Evolutionary conservation across 2,888 invertebrate genomes (phyloP).

Genomic region (Stenoptilia bipunctidactyla): DNA sequence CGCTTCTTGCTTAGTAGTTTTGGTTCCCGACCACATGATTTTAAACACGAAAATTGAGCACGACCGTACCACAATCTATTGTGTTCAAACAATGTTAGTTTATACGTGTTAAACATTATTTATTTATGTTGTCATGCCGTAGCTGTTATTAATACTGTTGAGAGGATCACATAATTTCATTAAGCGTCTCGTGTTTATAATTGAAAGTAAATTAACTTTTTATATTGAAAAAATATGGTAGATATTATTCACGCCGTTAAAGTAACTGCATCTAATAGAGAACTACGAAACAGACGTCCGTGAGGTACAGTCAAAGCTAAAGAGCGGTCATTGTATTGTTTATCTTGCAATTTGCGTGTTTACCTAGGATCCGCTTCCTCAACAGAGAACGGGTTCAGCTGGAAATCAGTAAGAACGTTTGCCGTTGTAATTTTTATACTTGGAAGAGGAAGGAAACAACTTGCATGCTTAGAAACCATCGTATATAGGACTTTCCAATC

Average conservation of each 20-base stretch:
- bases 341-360: constrained; percentile 60
- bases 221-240: too few species aligned
- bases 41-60: constrained; percentile 13
- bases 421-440: not conserved
- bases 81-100: constrained; percentile 1
- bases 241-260: not conserved
- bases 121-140: too few species aligned
- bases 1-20: too few species aligned
- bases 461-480: too few species aligned
- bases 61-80: constrained; percentile 8
- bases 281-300: constrained; percentile 29
- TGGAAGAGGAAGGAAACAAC: too few species aligned
- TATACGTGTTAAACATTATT: too few species aligned
- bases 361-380: constrained; percentile 54
- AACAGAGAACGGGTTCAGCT: constrained; percentile 29
- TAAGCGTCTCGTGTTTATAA: too few species aligned
- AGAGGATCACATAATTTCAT: too few species aligned
- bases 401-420: not conserved
- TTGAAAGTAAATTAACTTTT: too few species aligned
- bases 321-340: constrained; percentile 49
- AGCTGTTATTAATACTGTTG: too few species aligned
- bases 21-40: too few species aligned
- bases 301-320: constrained; percentile 37
- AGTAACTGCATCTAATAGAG: not conserved
- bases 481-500: too few species aligned